These are phyloP conservation scores for Choristoneura fumiferana DNA, from an alignment of 1,140 invertebrate genomes.

Conservation along the genomic window DNA sequence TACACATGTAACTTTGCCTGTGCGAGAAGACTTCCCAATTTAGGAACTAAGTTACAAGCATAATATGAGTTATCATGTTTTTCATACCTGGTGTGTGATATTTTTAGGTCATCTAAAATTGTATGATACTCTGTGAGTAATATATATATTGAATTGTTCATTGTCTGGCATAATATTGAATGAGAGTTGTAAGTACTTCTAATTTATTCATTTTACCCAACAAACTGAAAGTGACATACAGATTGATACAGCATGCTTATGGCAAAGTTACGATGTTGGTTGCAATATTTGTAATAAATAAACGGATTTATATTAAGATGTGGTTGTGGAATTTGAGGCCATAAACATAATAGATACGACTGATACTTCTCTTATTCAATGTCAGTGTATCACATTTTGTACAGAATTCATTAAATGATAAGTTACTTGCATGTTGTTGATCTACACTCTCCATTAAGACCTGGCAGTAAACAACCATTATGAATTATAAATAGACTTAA, in stretches of 20 bases:
- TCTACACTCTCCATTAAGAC: slow-evolving; percentile 7
- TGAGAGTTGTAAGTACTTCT: too few species aligned
- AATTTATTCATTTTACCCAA: too few species aligned
- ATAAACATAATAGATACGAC: slow-evolving; percentile 54
- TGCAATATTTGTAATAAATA: slow-evolving; percentile 42
- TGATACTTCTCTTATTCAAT: slow-evolving; percentile 47
- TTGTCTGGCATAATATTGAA: too few species aligned
- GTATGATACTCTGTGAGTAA: too few species aligned
- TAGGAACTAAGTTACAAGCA: too few species aligned
- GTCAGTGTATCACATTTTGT: slow-evolving; percentile 37
- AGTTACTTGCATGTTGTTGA: slow-evolving; percentile 19
- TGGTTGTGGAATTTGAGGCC: slow-evolving; percentile 64
- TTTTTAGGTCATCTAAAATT: too few species aligned
- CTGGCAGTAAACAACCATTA: background rate
- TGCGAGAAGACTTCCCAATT: background rate
- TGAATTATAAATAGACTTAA: slow-evolving; percentile 37
- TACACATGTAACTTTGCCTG: slow-evolving; percentile 18
- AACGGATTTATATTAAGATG: slow-evolving; percentile 49
- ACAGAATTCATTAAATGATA: slow-evolving; percentile 35
- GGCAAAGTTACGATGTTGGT: slow-evolving; percentile 32
- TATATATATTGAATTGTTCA: too few species aligned
- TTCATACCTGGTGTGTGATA: too few species aligned
- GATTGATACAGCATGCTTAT: background rate
- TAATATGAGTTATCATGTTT: too few species aligned
- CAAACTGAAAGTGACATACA: too few species aligned